Percentiles rank a stretch among this genome's conserved stretches.
Evolutionary conservation across 2,797 vertebrate species (phyloP).

Genomic region (Champsocephalus gunnari): DNA sequence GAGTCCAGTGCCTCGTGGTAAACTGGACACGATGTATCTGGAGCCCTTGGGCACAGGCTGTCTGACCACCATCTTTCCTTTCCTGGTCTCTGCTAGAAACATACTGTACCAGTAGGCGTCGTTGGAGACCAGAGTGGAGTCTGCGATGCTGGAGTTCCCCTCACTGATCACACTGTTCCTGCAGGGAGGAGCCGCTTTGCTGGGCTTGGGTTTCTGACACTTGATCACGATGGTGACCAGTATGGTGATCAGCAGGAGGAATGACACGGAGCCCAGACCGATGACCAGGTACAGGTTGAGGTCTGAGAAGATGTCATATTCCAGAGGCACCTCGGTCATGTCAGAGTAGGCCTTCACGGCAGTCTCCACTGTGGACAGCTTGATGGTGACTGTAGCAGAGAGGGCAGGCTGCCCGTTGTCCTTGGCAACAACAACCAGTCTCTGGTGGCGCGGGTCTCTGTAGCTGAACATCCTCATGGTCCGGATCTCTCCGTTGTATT

Average conservation of each 20-base stretch:
- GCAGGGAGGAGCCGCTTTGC: conserved; percentile 63
- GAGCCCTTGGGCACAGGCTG: conserved; percentile 75
- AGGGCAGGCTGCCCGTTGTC: conserved; percentile 73
- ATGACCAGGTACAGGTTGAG: conserved; percentile 73
- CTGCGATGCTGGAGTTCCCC: conserved; percentile 51
- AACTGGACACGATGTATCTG: conserved; percentile 78
- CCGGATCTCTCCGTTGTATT: conserved; percentile 80
- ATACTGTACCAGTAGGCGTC: too few species aligned
- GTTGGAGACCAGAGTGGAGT: too few species aligned
- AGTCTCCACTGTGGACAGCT: conserved; percentile 72
- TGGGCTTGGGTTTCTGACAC: conserved; percentile 67
- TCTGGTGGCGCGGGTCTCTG: conserved; percentile 76
- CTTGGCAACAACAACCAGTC: conserved; percentile 72
- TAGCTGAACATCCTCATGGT: conserved; percentile 82
- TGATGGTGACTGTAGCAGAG: conserved; percentile 76
- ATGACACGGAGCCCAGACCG: conserved; percentile 50
- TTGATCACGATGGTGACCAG: conserved; percentile 66
- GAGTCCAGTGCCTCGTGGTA: conserved; percentile 71
- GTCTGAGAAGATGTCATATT: conserved; percentile 75
- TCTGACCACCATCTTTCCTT: conserved; percentile 75
- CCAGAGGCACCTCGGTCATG: conserved; percentile 70
- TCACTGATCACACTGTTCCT: conserved; percentile 73
- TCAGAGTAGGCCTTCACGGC: conserved; percentile 68
- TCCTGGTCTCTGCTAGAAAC: conserved; percentile 73
- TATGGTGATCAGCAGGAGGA: conserved; percentile 53